Evolutionary conservation across 2,113 vertebrate species (phyloP).

Genomic region (Daboia siamensis): DNA sequence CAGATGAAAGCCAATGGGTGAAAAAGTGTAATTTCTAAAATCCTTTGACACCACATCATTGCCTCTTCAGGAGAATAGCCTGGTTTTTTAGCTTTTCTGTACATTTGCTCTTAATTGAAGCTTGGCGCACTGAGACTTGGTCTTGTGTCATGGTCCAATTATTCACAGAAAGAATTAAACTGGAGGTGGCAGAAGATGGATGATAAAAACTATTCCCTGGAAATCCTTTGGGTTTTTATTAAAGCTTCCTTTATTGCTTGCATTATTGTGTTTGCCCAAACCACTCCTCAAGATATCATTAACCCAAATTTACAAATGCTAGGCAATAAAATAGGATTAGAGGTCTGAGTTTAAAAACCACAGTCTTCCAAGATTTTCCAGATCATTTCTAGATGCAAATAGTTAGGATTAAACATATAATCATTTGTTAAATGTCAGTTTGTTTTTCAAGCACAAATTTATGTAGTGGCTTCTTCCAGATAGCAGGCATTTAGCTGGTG

Average conservation of each 20-base stretch:
- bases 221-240: constrained; percentile 55
- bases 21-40: constrained; percentile 42
- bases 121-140: constrained; percentile 57
- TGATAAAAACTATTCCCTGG: constrained; percentile 60
- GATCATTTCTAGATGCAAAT: neutral
- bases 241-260: constrained; percentile 59
- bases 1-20: constrained; percentile 1
- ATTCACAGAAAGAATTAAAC: constrained; percentile 60
- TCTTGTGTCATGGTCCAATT: constrained; percentile 61
- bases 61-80: constrained; percentile 7
- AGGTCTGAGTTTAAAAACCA: constrained; percentile 50
- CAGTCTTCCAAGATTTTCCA: constrained; percentile 45
- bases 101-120: constrained; percentile 58
- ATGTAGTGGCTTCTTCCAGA: neutral
- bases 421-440: neutral
- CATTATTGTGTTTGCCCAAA: constrained; percentile 61
- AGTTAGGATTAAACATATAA: neutral
- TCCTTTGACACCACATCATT: constrained; percentile 34
- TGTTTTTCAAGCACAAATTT: neutral
- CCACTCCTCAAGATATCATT: constrained; percentile 63
- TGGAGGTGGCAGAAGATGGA: constrained; percentile 42
- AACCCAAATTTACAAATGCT: constrained; percentile 58
- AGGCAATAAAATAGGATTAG: constrained; percentile 47
- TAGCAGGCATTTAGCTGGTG: neutral
- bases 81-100: constrained; percentile 48